Conservation (phyloP, 2,888 invertebrate species). For the Arge pagana region DNA sequence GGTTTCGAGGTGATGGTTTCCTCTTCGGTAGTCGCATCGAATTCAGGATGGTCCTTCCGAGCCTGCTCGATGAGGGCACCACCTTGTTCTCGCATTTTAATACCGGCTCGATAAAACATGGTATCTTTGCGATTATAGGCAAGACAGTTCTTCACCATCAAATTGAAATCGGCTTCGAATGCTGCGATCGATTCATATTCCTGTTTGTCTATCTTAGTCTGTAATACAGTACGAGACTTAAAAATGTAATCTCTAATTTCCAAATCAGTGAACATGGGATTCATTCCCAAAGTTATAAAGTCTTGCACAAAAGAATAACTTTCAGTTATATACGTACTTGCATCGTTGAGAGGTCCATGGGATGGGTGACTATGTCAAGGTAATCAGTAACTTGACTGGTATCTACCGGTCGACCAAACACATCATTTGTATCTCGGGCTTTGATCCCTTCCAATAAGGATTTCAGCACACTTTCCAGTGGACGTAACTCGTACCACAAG, state of each 20-base stretch:
- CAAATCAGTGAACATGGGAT: too few species aligned
- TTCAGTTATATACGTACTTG: conserved; percentile 51
- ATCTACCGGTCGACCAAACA: conserved; percentile 93
- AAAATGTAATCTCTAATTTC: too few species aligned
- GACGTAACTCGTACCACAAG: conserved; percentile 79
- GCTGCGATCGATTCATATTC: conserved; percentile 74
- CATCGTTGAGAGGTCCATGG: conserved; percentile 93
- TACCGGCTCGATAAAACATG: conserved; percentile 88
- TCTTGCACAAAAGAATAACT: not conserved
- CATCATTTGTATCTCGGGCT: conserved; percentile 80
- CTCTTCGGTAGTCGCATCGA: conserved; percentile 35
- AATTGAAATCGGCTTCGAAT: conserved; percentile 86
- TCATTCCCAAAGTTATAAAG: not conserved
- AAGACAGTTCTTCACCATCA: conserved; percentile 96
- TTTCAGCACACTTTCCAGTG: conserved; percentile 78
- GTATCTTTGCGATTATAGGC: conserved; percentile 95
- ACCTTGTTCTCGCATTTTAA: conserved; percentile 90
- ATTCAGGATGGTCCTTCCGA: conserved; percentile 67
- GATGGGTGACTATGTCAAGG: conserved; percentile 78
- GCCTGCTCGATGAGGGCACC: conserved; percentile 78
- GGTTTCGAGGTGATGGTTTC: conserved; percentile 37
- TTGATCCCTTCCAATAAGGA: conserved; percentile 78
- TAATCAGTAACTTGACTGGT: conserved; percentile 90
- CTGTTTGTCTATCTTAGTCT: conserved; percentile 69
- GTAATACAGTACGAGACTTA: not conserved